Evolutionary conservation across 2,797 vertebrate species (phyloP).

Genomic region (Pampus argenteus): DNA sequence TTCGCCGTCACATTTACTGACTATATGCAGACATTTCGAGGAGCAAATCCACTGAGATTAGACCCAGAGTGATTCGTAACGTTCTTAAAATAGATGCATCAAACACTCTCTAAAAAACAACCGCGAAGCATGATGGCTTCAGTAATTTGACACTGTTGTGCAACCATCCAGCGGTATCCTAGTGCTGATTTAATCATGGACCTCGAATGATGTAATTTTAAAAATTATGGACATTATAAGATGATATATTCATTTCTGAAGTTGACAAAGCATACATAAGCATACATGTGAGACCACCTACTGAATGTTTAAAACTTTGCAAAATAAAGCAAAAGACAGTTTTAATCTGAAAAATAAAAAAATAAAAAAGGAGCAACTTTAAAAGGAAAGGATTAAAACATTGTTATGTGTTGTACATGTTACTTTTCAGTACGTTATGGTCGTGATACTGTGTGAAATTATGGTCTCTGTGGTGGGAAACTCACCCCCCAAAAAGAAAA

Average conservation of each 20-base stretch:
- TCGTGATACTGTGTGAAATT: not conserved
- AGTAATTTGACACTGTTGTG: slow-evolving; percentile 24
- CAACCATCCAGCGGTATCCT: not conserved
- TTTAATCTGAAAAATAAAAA: too few species aligned
- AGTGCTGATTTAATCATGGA: not conserved
- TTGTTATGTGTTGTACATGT: too few species aligned
- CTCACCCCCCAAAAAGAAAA: slow-evolving; percentile 5
- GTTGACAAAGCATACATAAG: too few species aligned
- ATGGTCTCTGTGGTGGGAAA: not conserved
- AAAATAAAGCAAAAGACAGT: too few species aligned
- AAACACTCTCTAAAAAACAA: slow-evolving; percentile 24
- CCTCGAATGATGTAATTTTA: not conserved
- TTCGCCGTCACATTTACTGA: slow-evolving; percentile 18
- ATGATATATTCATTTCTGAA: not conserved
- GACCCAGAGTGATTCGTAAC: slow-evolving; percentile 21
- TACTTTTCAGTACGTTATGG: not conserved
- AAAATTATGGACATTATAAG: not conserved
- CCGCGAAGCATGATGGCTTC: slow-evolving; percentile 7
- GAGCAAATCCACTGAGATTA: slow-evolving; percentile 59
- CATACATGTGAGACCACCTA: too few species aligned
- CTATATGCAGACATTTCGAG: slow-evolving; percentile 14
- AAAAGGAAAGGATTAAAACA: too few species aligned
- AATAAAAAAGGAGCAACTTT: too few species aligned
- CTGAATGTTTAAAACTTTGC: too few species aligned
- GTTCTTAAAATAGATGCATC: slow-evolving; percentile 61